Conservation (phyloP, 2,888 invertebrate genomes). For the Lamellibrachia satsuma region DNA sequence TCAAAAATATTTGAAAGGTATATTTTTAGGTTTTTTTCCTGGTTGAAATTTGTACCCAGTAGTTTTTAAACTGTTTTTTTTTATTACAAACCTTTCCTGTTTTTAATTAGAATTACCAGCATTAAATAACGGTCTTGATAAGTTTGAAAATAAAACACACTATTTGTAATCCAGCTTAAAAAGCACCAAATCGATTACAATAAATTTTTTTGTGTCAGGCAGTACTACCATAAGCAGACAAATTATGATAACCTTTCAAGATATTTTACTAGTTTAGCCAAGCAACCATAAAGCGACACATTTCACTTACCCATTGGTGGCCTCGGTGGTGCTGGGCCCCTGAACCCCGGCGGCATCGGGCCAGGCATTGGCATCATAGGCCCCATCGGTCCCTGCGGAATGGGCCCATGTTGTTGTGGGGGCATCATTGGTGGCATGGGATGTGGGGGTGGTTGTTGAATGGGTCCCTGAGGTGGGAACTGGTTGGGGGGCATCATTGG, state of each 20-base stretch:
- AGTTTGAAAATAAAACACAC: no score
- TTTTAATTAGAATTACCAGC: no score
- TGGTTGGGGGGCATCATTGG: constrained; percentile 9
- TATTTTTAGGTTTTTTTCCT: no score
- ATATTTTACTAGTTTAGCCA: neutral
- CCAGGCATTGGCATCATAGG: constrained; percentile 21
- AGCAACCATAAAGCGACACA: neutral
- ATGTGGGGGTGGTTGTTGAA: neutral
- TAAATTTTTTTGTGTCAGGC: no score
- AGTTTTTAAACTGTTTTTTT: neutral
- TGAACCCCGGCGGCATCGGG: constrained; percentile 14
- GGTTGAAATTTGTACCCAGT: no score
- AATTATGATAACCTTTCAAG: no score
- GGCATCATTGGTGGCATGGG: neutral
- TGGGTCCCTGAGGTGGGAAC: neutral
- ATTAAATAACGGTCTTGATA: no score
- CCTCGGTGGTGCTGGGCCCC: constrained; percentile 27
- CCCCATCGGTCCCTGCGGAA: constrained; percentile 20
- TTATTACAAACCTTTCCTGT: neutral
- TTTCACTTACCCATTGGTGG: neutral
- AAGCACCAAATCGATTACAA: no score
- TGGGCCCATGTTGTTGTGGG: neutral
- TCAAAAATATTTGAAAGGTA: no score
- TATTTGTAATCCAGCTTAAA: no score
- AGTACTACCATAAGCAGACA: no score